Base-by-base conservation (phyloP, 2,797 vertebrate species). In the Xenentodon cancila region DNA sequence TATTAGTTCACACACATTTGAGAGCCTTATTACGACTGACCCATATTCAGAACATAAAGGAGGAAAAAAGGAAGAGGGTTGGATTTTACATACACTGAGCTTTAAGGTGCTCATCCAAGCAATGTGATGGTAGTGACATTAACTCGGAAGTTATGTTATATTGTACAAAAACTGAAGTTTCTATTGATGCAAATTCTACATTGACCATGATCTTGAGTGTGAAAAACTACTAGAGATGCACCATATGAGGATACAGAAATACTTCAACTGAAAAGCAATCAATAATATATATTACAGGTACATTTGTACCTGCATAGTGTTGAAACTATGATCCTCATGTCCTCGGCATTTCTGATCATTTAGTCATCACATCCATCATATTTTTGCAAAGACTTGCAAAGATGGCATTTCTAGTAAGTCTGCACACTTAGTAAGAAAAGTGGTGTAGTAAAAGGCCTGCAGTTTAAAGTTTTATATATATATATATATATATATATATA, bases 1-100 rank as follows among this genome's bases (percentile, higher is more conserved):
- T 80, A 85, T 86, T 78, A 84, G 69, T 59, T 87, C 73, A 79
- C 73, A 77, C 73, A 80, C 76, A 63, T 68, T 79, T 79, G 64
- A 85, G 82, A 80, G 77, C 46, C 55, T 68, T 68, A 62, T 78
- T 64, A 83, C 68, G 61, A 72, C 60, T 84, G 86, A 85, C 84
- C 86, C 64, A 88, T 70, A 90, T 90, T 78, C 65, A 69, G 44
- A 53, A 46, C 61, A 59, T 61, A 40, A 53, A 61, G 62, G 44
- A 22, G 45, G 25, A 47, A 20, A 53, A 18, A 51, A 27, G 49
- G 40, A 58, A 58, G 64, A 57, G 18, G 16, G 70, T 55, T 68
- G 20, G 66, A 21, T 70, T 63, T 66, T 25, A 55, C 59, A 43
- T 19, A 32, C 40, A 37, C 13, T 17, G 18, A 49, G 32, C 56